A percentile compares a stretch with the other conserved stretches of the same genome.
Evolutionary conservation across 2,888 invertebrate genomes (phyloP).

Genomic region (Tupiocoris notatus): DNA sequence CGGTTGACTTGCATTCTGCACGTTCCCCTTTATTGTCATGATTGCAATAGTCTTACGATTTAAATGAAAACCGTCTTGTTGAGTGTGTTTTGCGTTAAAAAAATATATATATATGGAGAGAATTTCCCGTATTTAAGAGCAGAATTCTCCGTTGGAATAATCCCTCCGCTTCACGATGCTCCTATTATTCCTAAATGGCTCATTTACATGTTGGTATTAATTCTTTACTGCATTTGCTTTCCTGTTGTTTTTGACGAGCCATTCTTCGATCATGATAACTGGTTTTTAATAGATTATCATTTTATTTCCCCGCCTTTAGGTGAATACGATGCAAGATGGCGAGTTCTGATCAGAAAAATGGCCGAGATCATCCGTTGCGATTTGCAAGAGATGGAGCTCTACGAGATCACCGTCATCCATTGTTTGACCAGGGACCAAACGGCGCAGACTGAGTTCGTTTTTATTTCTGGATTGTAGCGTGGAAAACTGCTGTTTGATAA

Average conservation of each 20-base stretch:
- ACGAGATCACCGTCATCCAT: constrained; percentile 60
- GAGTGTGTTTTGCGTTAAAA: no score
- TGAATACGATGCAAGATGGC: constrained; percentile 63
- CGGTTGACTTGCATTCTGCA: no score
- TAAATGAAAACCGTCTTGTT: no score
- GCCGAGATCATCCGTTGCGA: constrained; percentile 59
- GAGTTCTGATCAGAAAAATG: constrained; percentile 61
- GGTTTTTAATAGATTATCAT: no score
- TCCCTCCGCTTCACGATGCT: no score
- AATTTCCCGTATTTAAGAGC: neutral
- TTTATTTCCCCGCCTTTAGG: no score
- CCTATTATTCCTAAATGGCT: no score
- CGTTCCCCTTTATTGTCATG: no score
- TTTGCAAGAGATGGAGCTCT: constrained; percentile 59
- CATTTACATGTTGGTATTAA: neutral
- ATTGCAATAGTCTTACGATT: no score
- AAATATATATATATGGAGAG: neutral
- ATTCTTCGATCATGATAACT: no score
- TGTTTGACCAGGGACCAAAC: constrained; percentile 55
- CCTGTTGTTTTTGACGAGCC: neutral
- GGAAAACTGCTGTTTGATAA: neutral
- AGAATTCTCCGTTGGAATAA: no score
- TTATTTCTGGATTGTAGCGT: constrained; percentile 53
- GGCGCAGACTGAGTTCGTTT: constrained; percentile 55
- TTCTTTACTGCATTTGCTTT: neutral